phyloP scores from a whole-genome alignment of 2,888 invertebrate genomes.

The Diaprepes abbreviatus region DNA sequence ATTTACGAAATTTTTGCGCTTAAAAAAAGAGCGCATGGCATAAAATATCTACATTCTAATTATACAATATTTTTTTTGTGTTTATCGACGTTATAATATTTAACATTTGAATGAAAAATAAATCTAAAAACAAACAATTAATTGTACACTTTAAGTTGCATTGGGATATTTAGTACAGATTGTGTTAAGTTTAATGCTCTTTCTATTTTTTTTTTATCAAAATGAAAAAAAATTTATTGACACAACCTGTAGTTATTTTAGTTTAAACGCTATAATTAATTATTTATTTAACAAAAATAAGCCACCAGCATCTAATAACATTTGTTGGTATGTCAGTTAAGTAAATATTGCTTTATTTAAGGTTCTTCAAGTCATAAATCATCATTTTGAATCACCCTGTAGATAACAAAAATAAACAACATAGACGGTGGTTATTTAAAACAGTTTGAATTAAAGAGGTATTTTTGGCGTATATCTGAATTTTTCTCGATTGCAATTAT shows the following conservation, averaged over 20 bases:
- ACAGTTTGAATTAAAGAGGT: background rate
- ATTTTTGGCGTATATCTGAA: no score
- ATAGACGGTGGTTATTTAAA: background rate
- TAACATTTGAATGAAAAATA: slow-evolving; percentile 15
- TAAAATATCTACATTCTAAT: slow-evolving; percentile 8
- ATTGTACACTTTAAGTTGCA: slow-evolving; percentile 27
- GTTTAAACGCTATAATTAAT: background rate
- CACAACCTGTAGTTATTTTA: background rate
- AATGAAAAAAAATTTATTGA: background rate
- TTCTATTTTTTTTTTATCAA: background rate
- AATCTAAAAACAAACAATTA: slow-evolving; percentile 15
- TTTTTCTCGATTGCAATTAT: background rate
- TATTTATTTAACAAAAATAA: slow-evolving; percentile 19
- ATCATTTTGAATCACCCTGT: slow-evolving; percentile 10
- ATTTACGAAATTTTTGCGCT: slow-evolving; percentile 22
- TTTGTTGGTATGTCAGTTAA: slow-evolving; percentile 17
- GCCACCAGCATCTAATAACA: slow-evolving; percentile 30
- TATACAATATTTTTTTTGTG: slow-evolving; percentile 12
- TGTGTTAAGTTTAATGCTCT: background rate
- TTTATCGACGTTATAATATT: slow-evolving; percentile 15
- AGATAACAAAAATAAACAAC: slow-evolving; percentile 5
- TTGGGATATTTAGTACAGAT: slow-evolving; percentile 1
- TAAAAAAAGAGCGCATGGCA: slow-evolving; percentile 7
- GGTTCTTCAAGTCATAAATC: background rate
- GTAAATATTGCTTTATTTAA: slow-evolving; percentile 24